Conservation (phyloP, 1,140 invertebrate genomes). For the Drosophila pruinosa region DNA sequence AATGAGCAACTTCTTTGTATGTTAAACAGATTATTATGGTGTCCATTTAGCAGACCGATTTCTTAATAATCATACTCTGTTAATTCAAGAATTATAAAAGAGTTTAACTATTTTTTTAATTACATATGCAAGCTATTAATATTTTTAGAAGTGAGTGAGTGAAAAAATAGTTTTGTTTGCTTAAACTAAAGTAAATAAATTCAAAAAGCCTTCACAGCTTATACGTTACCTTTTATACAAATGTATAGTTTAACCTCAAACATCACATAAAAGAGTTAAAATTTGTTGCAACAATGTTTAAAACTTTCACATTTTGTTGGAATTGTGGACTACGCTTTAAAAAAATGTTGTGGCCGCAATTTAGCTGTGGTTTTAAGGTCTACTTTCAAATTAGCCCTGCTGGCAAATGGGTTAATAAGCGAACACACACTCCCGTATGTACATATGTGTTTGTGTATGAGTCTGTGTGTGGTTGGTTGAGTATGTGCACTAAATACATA, state of each 20-base stretch:
- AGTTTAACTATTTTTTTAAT: no score
- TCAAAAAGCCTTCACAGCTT: no score
- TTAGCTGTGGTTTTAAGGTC: constrained; percentile 5
- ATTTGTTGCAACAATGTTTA: background rate
- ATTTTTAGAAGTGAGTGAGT: no score
- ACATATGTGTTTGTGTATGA: background rate
- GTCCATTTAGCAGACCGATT: no score
- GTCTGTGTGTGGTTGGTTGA: constrained; percentile 1
- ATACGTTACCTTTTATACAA: no score
- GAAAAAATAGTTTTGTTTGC: no score
- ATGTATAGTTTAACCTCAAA: background rate
- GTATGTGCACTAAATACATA: background rate
- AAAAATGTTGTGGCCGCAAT: constrained; percentile 4
- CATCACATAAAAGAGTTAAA: background rate
- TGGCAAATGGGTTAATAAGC: constrained; percentile 41
- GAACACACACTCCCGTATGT: background rate
- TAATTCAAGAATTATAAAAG: no score
- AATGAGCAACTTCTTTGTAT: background rate
- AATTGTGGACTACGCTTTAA: background rate
- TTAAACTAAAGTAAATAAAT: no score
- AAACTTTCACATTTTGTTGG: no score
- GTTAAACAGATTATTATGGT: no score
- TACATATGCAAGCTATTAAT: no score
- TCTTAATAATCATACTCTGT: no score
- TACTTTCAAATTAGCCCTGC: constrained; percentile 34